phyloP scores from a whole-genome alignment of 1,140 invertebrate species.

The Cherax destructor region DNA sequence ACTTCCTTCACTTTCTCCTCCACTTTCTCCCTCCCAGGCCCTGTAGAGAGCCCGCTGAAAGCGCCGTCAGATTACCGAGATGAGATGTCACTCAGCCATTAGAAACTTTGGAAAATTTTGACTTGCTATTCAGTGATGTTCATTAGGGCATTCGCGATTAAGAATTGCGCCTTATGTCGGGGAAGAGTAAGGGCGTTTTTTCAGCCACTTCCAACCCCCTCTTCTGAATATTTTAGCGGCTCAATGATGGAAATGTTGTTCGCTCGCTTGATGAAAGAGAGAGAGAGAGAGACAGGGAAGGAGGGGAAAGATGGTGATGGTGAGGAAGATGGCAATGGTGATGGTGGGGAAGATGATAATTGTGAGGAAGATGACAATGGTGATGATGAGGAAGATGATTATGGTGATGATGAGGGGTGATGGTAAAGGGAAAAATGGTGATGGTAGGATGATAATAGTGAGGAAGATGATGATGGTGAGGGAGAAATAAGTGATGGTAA shows the following conservation, averaged over 20 bases:
- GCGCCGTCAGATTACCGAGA: constrained; percentile 63
- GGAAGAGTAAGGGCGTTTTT: constrained; percentile 23
- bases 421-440: background rate
- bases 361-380: background rate
- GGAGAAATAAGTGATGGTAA: background rate
- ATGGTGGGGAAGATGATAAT: background rate
- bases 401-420: background rate
- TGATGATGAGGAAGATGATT: background rate
- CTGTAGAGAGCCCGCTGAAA: constrained; percentile 38
- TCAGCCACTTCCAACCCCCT: background rate
- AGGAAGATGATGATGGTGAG: background rate
- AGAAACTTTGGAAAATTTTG: constrained; percentile 69
- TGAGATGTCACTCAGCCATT: constrained; percentile 66
- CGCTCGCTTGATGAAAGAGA: constrained; percentile 30
- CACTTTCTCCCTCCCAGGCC: background rate
- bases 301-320: background rate
- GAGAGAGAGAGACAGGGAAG: background rate
- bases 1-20: background rate
- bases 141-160: constrained; percentile 48
- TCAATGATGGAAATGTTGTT: constrained; percentile 62
- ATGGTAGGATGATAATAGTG: background rate
- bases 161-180: constrained; percentile 26
- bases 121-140: constrained; percentile 64
- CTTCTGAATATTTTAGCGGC: constrained; percentile 44
- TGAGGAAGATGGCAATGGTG: background rate